Conservation (phyloP, 2,888 invertebrate species). For the Tipula lateralis region DNA sequence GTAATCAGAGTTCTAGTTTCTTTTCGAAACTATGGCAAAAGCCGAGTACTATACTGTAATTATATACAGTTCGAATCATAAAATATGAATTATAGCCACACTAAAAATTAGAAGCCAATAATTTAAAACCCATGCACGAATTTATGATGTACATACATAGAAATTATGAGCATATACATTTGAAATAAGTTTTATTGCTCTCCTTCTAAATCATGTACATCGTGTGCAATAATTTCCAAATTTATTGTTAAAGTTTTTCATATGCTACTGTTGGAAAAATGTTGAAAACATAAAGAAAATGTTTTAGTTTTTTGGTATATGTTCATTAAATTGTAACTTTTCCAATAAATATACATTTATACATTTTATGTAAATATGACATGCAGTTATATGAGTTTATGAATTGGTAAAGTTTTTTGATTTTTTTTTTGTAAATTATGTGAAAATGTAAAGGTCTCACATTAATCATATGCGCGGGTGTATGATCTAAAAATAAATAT, state of each 20-base stretch:
- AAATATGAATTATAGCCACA: too few relatives aligned
- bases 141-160: background rate
- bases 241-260: background rate
- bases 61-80: too few relatives aligned
- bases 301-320: background rate
- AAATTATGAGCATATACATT: background rate
- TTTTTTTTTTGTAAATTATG: background rate
- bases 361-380: background rate
- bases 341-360: background rate
- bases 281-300: background rate
- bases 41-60: too few relatives aligned
- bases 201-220: conserved; percentile 6
- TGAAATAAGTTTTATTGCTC: background rate
- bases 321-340: conserved; percentile 1
- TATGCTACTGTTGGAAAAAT: background rate
- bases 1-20: too few relatives aligned
- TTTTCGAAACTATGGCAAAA: too few relatives aligned
- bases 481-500: background rate
- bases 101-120: background rate
- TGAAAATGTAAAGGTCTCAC: background rate
- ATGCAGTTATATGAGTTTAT: background rate
- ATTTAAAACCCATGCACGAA: background rate
- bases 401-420: conserved; percentile 5
- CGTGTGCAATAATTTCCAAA: background rate
- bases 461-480: background rate